Conservation (phyloP, 37 sponge, comb jelly and placozoan genomes). For the Chondrosia reniformis region DNA sequence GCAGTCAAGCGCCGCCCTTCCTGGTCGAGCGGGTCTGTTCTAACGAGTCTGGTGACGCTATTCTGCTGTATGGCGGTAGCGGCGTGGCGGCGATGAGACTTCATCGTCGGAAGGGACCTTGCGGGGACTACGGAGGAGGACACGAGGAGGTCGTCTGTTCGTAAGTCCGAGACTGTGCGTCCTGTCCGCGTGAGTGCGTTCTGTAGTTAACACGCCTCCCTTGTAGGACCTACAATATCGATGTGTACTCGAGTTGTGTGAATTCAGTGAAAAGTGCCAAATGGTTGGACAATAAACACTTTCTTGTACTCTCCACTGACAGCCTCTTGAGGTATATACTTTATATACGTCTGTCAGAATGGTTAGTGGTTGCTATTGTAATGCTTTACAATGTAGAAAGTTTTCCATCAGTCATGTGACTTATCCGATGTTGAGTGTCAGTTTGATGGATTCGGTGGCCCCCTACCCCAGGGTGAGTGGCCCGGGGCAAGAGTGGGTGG, state of each 20-base stretch:
- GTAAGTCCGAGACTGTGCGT: no score
- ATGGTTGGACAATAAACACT: background rate
- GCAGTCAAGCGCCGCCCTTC: background rate
- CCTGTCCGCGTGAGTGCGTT: no score
- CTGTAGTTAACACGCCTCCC: background rate
- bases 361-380: background rate
- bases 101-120: background rate
- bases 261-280: background rate
- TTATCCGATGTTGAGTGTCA: conserved; percentile 4
- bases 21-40: background rate
- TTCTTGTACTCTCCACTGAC: conserved; percentile 11
- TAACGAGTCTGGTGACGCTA: background rate
- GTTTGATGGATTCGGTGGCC: background rate
- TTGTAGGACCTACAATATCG: background rate
- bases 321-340: background rate
- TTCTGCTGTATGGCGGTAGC: background rate
- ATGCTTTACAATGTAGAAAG: background rate
- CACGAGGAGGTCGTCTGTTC: background rate
- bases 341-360: background rate
- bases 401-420: background rate
- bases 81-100: background rate
- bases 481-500: conserved; percentile 16
- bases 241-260: background rate
- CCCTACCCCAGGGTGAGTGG: conserved; percentile 12
- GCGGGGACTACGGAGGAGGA: conserved; percentile 17